These are phyloP conservation scores for Spheniscus mendiculus DNA, from an alignment of 2,113 vertebrate genomes.

Conservation along the genomic window DNA sequence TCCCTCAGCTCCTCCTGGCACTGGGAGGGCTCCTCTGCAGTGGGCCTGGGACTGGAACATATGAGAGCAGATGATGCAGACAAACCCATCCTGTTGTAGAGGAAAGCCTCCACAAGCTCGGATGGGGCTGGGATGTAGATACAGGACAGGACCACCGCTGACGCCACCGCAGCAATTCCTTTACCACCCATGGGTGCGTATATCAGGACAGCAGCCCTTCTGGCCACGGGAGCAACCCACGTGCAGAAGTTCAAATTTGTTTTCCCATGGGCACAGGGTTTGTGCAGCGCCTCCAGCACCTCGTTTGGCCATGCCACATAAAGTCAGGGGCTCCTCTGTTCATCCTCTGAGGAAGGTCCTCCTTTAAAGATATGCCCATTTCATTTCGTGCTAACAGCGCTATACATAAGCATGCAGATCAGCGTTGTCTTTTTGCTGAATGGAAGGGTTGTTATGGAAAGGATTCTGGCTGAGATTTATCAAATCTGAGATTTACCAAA, in stretches of 20 bases:
- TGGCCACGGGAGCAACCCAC: too few species aligned
- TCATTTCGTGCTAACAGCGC: background rate
- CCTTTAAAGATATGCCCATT: background rate
- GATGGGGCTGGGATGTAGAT: background rate
- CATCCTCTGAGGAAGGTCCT: background rate
- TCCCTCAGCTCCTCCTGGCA: background rate
- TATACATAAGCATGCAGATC: too few species aligned
- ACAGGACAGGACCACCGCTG: background rate
- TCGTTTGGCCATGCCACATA: fast-evolving
- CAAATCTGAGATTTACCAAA: background rate
- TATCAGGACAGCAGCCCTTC: background rate
- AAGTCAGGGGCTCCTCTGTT: background rate
- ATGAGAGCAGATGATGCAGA: background rate
- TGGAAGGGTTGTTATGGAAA: background rate
- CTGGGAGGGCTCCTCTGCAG: background rate
- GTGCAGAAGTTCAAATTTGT: background rate
- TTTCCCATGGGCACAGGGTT: background rate
- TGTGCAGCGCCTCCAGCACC: background rate
- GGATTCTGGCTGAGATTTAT: background rate
- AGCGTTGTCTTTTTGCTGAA: fast-evolving
- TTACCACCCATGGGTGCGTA: fast-evolving
- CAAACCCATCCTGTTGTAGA: background rate
- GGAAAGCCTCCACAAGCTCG: fast-evolving
- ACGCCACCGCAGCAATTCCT: background rate
- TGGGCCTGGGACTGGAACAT: background rate